A percentile compares a stretch with the other conserved stretches of the same genome.
Conservation (phyloP, 1,140 invertebrate genomes). For the Varroa destructor region DNA sequence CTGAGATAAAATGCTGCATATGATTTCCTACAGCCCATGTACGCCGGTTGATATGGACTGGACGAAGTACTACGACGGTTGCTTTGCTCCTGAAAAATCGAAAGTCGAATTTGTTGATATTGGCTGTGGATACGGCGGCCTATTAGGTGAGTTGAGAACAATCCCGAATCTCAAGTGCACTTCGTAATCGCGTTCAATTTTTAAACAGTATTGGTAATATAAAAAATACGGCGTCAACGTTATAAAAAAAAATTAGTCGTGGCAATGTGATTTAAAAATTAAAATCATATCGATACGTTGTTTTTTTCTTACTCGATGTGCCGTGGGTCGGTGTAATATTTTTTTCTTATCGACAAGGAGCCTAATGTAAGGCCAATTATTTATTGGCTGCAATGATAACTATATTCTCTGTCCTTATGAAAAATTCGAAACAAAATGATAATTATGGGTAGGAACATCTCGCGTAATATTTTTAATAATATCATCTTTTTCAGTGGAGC, state of each 20-base stretch:
- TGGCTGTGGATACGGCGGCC: conserved; percentile 96
- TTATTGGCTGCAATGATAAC: too few species aligned
- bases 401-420: too few species aligned
- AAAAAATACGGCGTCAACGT: too few species aligned
- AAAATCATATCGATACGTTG: too few species aligned
- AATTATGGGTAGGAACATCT: too few species aligned
- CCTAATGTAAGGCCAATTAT: too few species aligned
- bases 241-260: too few species aligned
- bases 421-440: too few species aligned
- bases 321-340: neutral
- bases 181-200: conserved; percentile 7
- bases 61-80: conserved; percentile 51
- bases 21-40: conserved; percentile 49
- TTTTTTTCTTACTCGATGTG: neutral
- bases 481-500: conserved; percentile 50
- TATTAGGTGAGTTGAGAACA: conserved; percentile 53
- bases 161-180: neutral
- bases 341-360: too few species aligned
- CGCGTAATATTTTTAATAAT: too few species aligned
- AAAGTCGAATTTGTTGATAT: conserved; percentile 86
- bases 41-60: conserved; percentile 61
- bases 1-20: conserved; percentile 29
- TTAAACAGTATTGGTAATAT: neutral
- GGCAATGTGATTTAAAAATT: too few species aligned
- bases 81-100: conserved; percentile 37